Percentiles rank a stretch among this genome's conserved stretches.
Evolutionary conservation across 1,140 invertebrate genomes (phyloP).

Genomic region (Bombus ignitus): DNA sequence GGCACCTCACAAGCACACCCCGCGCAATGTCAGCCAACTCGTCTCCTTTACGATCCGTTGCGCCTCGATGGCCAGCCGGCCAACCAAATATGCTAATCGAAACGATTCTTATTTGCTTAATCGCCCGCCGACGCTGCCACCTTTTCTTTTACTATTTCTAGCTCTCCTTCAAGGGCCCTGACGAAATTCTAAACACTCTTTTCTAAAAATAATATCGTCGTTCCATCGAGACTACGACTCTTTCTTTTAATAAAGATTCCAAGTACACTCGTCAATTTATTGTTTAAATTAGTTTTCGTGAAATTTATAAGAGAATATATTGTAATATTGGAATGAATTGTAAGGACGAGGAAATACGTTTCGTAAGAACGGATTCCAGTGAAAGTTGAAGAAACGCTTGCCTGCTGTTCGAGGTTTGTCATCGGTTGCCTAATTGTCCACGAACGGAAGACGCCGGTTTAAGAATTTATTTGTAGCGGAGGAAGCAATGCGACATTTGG

Average conservation of each 20-base stretch:
- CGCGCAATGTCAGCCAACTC: slow-evolving; percentile 51
- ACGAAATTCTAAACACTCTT: not conserved
- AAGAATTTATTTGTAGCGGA: slow-evolving; percentile 64
- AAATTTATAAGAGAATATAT: not conserved
- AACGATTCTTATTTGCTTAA: slow-evolving; percentile 73
- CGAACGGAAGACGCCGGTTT: slow-evolving; percentile 51
- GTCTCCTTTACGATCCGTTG: slow-evolving; percentile 50
- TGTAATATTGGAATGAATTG: not conserved
- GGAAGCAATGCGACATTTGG: slow-evolving; percentile 71
- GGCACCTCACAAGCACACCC: slow-evolving; percentile 69
- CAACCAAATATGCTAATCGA: slow-evolving; percentile 71
- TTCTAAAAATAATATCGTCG: not conserved
- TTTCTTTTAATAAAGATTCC: not conserved
- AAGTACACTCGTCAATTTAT: not conserved
- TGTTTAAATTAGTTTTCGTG: not conserved
- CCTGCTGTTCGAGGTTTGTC: slow-evolving; percentile 64
- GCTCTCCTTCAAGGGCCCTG: not conserved
- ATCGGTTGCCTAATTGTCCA: slow-evolving; percentile 61
- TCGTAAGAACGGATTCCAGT: slow-evolving; percentile 30
- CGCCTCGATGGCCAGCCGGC: slow-evolving; percentile 62
- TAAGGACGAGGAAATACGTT: not conserved
- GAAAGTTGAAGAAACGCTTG: slow-evolving; percentile 58
- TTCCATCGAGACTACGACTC: too few species aligned
- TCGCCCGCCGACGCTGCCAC: slow-evolving; percentile 53
- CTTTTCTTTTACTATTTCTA: slow-evolving; percentile 36